A percentile compares a stretch with the other conserved stretches of the same genome.
These are phyloP conservation scores for Eulemur macaco DNA, from an alignment of 2,113 vertebrate genomes.

Conservation along the genomic window DNA sequence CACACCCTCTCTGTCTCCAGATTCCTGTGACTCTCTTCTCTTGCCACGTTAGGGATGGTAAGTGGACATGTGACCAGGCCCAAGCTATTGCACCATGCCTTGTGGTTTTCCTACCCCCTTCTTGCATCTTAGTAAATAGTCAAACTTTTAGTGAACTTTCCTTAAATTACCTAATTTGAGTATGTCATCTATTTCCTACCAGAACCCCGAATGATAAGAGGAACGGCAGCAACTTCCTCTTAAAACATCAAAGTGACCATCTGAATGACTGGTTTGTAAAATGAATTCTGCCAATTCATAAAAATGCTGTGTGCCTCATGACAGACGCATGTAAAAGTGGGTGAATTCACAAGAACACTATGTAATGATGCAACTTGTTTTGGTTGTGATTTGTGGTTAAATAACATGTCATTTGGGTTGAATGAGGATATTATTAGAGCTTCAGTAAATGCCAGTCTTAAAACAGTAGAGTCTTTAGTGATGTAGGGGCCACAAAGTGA, in stretches of 20 bases:
- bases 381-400: not conserved
- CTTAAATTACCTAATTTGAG: not conserved
- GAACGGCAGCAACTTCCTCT: not conserved
- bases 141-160: not conserved
- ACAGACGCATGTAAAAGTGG: not conserved
- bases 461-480: not conserved
- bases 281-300: not conserved
- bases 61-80: not conserved
- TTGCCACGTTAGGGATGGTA: not conserved
- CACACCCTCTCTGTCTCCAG: not conserved
- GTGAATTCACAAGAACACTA: not conserved
- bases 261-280: slow-evolving; percentile 33
- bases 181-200: not conserved
- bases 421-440: not conserved
- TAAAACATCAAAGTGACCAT: not conserved
- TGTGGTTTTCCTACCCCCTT: not conserved
- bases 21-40: not conserved
- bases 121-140: not conserved
- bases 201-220: not conserved
- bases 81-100: not conserved
- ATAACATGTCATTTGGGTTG: not conserved
- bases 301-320: not conserved
- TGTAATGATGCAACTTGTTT: not conserved
- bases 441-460: slow-evolving; percentile 4
- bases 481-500: not conserved